These are phyloP conservation scores for Battus philenor DNA, from an alignment of 1,140 invertebrate species.

Conservation along the genomic window DNA sequence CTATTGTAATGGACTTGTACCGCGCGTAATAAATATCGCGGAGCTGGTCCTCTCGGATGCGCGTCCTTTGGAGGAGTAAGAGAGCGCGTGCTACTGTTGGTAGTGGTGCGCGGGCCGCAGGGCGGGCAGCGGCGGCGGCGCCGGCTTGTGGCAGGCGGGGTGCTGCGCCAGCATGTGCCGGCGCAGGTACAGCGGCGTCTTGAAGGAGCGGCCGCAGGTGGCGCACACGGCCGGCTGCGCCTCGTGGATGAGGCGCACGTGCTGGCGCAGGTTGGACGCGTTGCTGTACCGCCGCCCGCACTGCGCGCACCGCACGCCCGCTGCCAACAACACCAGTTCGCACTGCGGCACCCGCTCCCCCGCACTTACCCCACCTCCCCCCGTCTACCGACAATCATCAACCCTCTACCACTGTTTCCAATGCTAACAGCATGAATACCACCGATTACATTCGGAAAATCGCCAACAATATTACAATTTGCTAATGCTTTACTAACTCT, in stretches of 20 bases:
- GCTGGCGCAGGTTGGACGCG: slow-evolving; percentile 86
- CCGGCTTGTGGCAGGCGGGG: slow-evolving; percentile 45
- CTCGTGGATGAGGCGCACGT: slow-evolving; percentile 88
- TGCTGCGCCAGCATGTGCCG: slow-evolving; percentile 79
- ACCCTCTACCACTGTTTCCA: slow-evolving; percentile 22
- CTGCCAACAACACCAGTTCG: slow-evolving; percentile 68
- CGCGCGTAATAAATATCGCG: too few species aligned
- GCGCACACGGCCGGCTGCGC: slow-evolving; percentile 84
- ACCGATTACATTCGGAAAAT: neutral
- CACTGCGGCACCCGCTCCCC: slow-evolving; percentile 38
- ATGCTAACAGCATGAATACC: slow-evolving; percentile 23
- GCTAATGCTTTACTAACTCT: neutral
- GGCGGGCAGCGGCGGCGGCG: slow-evolving; percentile 48
- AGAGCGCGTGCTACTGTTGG: slow-evolving; percentile 33
- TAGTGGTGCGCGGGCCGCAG: slow-evolving; percentile 39
- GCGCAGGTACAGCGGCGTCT: slow-evolving; percentile 86
- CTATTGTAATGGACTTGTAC: too few species aligned
- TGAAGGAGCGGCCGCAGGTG: slow-evolving; percentile 85
- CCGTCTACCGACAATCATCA: too few species aligned
- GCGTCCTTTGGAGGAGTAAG: slow-evolving; percentile 10
- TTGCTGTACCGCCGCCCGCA: slow-evolving; percentile 88
- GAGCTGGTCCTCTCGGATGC: slow-evolving; percentile 6
- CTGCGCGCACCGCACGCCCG: slow-evolving; percentile 78
- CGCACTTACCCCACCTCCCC: slow-evolving; percentile 27
- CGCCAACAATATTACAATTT: neutral